These are phyloP conservation scores for Dreissena polymorpha DNA, from an alignment of 1,140 invertebrate genomes.

Conservation along the genomic window DNA sequence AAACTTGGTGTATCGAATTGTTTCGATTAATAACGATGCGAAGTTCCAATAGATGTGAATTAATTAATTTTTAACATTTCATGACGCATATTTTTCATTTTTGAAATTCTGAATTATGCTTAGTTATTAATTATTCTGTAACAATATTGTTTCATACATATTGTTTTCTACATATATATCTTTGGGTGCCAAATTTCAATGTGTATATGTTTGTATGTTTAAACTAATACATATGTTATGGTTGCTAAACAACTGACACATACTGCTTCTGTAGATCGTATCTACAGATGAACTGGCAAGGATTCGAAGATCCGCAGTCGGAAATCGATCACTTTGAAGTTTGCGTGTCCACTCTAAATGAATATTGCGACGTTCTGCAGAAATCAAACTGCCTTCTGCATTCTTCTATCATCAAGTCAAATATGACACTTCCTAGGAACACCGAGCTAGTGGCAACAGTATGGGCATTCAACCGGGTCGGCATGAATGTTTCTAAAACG, in stretches of 20 bases:
- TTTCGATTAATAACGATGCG: neutral
- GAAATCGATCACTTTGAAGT: slow-evolving; percentile 53
- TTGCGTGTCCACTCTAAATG: slow-evolving; percentile 31
- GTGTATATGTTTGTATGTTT: no score
- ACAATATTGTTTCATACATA: no score
- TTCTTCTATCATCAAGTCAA: slow-evolving; percentile 8
- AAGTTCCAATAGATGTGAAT: no score
- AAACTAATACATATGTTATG: neutral
- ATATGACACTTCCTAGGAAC: slow-evolving; percentile 39
- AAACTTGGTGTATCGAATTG: neutral
- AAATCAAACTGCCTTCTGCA: slow-evolving; percentile 16
- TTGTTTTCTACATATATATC: no score
- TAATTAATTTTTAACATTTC: no score
- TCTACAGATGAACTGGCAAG: slow-evolving; percentile 46
- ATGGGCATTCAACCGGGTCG: slow-evolving; percentile 56
- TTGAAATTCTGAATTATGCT: no score
- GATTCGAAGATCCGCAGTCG: slow-evolving; percentile 60
- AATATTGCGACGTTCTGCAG: slow-evolving; percentile 48
- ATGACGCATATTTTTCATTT: no score
- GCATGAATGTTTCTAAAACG: slow-evolving; percentile 25
- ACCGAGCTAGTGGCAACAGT: slow-evolving; percentile 57
- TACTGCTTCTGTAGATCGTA: slow-evolving; percentile 30
- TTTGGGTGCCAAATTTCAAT: no score
- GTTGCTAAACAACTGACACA: neutral
- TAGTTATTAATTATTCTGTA: no score